These are phyloP conservation scores for Chrysolina oricalcia DNA, from an alignment of 2,888 invertebrate genomes.

Conservation along the genomic window DNA sequence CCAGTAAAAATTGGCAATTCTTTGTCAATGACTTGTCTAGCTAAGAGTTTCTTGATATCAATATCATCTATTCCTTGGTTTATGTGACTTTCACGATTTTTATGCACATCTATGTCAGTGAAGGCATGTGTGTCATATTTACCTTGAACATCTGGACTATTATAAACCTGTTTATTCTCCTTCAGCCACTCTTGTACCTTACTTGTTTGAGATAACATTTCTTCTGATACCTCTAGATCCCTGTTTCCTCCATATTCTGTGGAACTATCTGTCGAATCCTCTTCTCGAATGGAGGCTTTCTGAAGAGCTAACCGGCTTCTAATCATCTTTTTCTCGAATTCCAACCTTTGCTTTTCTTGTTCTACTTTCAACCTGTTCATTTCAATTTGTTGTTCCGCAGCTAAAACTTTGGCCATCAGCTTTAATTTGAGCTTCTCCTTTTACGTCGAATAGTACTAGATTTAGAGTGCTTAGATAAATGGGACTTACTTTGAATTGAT, in stretches of 20 bases:
- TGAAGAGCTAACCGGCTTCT: too few species aligned
- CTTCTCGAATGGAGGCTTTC: too few species aligned
- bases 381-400: neutral
- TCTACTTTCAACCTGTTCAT: neutral
- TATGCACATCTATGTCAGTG: too few species aligned
- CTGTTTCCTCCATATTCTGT: neutral
- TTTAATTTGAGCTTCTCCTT: neutral
- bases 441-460: neutral
- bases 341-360: neutral
- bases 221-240: neutral
- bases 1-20: neutral
- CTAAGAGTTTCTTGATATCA: neutral
- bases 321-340: too few species aligned
- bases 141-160: too few species aligned
- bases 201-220: neutral
- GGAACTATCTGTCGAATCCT: too few species aligned
- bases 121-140: too few species aligned
- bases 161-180: too few species aligned
- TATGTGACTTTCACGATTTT: too few species aligned
- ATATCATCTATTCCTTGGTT: too few species aligned
- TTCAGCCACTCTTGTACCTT: neutral
- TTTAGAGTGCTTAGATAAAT: conserved; percentile 1
- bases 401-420: neutral
- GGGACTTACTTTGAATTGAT: neutral
- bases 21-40: neutral